Base-by-base conservation (phyloP, 2,888 invertebrate genomes). In the Tetranychus truncatus region DNA sequence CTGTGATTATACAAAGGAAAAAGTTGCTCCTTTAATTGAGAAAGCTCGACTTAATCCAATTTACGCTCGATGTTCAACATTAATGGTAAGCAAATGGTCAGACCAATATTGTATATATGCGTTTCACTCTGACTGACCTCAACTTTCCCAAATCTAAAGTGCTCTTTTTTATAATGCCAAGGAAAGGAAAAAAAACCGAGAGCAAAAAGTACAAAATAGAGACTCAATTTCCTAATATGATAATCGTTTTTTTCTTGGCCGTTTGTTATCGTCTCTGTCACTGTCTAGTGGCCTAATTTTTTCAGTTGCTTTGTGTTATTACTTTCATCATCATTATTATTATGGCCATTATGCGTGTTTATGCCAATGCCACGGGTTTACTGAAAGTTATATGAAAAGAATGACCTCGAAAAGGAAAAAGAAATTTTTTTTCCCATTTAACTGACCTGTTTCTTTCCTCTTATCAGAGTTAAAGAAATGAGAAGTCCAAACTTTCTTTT, bases 1-100 rank as follows among this genome's bases (percentile, higher is more conserved):
- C 80, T 95, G 95, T 86, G 95, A 95, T 83, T 95, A 94, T 84
- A 95, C 95, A 81, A 88, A 91, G 81, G 92, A 93, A 81, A 93
- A 93, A 84, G 91, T 94, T 80, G 89, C 90, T 77, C 89, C 91
- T 74, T 90, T 93, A 87, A 87, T 92, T 80, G 88, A 89, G 79
- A 87, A 90, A 80, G 92, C 92, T 5, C 87, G 92, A 79, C 90
- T 91, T 80, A 90, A 91, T 81, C 92, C 92, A 80, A 89, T 90
- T 82, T 93, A 91, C 85, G 91, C 92, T 81, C 90, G 91, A 83
- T 87, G 87, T 82, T 87, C 88, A 78, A 91, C 92, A 79, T 91
- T 91, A 84, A 85, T 92, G 90, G 93, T 93, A 84, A 91, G 91
- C 55, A 55, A 55, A 55, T 55, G 55, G 55, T 55, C 55, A 55